Base-by-base conservation (phyloP, 2,888 invertebrate genomes). In the Phlogophora meticulosa region DNA sequence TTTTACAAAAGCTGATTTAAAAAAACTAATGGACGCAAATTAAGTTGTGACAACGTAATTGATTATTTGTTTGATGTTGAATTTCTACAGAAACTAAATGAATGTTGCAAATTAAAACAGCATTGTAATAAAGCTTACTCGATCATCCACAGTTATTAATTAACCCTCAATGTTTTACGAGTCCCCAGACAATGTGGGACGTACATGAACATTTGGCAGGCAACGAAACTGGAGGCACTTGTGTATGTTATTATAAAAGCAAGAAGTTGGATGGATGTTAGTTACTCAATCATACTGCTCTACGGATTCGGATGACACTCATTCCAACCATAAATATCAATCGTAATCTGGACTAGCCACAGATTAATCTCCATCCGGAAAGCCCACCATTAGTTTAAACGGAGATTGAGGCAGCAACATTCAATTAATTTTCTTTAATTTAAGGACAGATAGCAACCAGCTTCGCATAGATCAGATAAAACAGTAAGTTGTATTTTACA, bases 41-140 rank as follows among this genome's bases (percentile, higher is more conserved):
- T 64, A 72, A 56, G 20, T 42, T 40, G 24, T 59, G 48, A 58
- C 48, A 58, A 15, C 46, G 15, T 70, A 76, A 57, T 72, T 72
- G 28, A 72, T 63, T 43, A 64, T 64, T 45, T 43, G 11, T 59
- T 64, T 55, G 36, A 38, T 40, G 43, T 49, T 28, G 20, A 64
- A 72, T 53, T 63, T 57, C 20, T 34, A 56, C n/a, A 55, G 43
- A 55, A 64, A 51, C 9, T 28, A 40, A 45, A 49, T 24, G 55
- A 38, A 51, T 55, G 36, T 13, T 24, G 5, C 32, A 51, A 76
- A 71, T 71, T 58, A 62, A 71, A 53, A 71, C 43, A 4, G 55
- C 15, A 52, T 72, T 77, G 57, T 72, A 55, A 42, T 70, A 64
- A 58, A 72, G 72, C 48, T 67, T 46, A 48, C 58, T 72, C 48